Conservation (phyloP, 92 coral and sea anemone genomes). For the Virgularia gustaviana region DNA sequence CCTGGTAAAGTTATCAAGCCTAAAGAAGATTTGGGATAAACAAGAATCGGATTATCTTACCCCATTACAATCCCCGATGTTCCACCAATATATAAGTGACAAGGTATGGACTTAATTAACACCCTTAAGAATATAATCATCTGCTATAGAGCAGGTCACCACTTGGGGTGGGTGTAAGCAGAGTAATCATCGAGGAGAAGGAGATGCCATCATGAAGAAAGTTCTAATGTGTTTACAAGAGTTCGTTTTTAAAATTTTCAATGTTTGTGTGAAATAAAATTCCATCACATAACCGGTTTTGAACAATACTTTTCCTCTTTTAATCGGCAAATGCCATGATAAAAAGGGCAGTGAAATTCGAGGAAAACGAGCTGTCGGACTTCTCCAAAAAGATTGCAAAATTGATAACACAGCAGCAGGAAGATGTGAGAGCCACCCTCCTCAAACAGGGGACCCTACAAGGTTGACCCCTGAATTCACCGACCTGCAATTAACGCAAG, state of each 20-base stretch:
- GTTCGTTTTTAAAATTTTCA: not conserved
- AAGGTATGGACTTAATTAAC: not conserved
- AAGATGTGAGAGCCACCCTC: constrained; percentile 1
- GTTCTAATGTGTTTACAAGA: not conserved
- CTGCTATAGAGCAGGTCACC: too few species aligned
- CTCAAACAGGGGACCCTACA: constrained; percentile 17
- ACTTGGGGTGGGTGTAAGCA: too few species aligned
- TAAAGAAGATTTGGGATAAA: constrained; percentile 19
- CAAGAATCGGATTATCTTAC: not conserved
- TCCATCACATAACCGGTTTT: too few species aligned
- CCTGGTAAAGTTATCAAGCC: not conserved
- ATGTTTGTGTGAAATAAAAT: not conserved
- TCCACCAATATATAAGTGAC: constrained; percentile 9
- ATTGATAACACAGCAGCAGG: not conserved
- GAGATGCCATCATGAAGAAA: too few species aligned
- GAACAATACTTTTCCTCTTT: not conserved
- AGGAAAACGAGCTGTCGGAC: constrained; percentile 8
- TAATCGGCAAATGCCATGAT: constrained; percentile 27
- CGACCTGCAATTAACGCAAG: constrained; percentile 7
- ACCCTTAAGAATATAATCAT: not conserved
- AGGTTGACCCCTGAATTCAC: not conserved
- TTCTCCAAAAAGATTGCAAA: not conserved
- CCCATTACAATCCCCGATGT: not conserved
- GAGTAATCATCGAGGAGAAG: too few species aligned
- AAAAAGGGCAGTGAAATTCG: constrained; percentile 18